Evolutionary conservation across 2,797 vertebrate genomes (phyloP).

Genomic region (Coranthus polyacanthus): DNA sequence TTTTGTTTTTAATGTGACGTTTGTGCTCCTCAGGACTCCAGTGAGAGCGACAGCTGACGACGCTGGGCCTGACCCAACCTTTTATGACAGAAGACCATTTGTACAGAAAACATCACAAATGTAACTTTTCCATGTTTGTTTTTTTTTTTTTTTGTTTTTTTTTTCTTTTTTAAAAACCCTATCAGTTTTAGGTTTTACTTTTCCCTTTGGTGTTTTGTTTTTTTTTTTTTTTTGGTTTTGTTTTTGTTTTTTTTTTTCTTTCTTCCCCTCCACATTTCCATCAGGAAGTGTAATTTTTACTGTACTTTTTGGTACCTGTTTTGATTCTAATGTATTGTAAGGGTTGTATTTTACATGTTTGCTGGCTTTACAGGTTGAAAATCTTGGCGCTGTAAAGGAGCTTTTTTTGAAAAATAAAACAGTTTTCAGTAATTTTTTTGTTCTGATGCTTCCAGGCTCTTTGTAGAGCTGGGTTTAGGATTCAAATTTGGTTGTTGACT

Average conservation of each 20-base stretch:
- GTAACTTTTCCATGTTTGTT: constrained; percentile 95
- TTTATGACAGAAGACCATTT: constrained; percentile 90
- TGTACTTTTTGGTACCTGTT: constrained; percentile 99
- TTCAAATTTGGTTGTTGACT: constrained; percentile 17
- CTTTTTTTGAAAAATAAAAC: constrained; percentile 95
- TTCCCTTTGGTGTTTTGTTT: constrained; percentile 82
- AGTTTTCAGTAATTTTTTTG: constrained; percentile 82
- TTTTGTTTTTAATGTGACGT: background rate
- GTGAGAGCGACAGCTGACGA: constrained; percentile 54
- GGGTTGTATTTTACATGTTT: constrained; percentile 99
- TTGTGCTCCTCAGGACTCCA: constrained; percentile 61
- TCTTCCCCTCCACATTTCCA: constrained; percentile 97
- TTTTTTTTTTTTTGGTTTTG: constrained; percentile 85
- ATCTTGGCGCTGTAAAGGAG: constrained; percentile 92
- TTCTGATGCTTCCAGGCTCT: constrained; percentile 74
- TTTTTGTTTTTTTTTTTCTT: no score
- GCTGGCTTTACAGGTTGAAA: constrained; percentile 93
- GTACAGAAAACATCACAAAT: constrained; percentile 94
- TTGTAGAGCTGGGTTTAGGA: constrained; percentile 23
- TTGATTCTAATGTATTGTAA: constrained; percentile 99
- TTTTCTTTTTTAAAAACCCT: constrained; percentile 78
- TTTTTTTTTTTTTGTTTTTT: constrained; percentile 92
- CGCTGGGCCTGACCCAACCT: constrained; percentile 75
- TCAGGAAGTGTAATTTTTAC: constrained; percentile 99
- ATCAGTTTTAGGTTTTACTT: constrained; percentile 72